Percentiles rank a stretch among this genome's conserved stretches.
Evolutionary conservation across 2,888 invertebrate species (phyloP).

Genomic region (Clanis bilineata): DNA sequence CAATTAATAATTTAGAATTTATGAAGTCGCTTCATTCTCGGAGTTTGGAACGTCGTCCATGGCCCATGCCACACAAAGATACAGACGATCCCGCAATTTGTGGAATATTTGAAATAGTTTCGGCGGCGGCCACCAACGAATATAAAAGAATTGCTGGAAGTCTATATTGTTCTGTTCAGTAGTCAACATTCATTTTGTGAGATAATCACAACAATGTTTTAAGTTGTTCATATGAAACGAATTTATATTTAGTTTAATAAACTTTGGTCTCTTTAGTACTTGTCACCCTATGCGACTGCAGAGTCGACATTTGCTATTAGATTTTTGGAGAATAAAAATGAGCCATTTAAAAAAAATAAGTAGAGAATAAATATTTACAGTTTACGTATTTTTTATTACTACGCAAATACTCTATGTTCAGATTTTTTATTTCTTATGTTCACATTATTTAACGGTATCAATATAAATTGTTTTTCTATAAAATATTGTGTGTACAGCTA

Average conservation of each 20-base stretch:
- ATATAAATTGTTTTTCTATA: too few relatives aligned
- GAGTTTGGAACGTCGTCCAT: slow-evolving; percentile 39
- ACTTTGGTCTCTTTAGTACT: too few relatives aligned
- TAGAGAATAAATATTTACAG: too few relatives aligned
- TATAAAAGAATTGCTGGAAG: slow-evolving; percentile 20
- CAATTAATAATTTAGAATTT: slow-evolving; percentile 12
- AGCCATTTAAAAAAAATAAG: too few relatives aligned
- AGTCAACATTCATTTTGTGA: neutral
- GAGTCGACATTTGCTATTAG: neutral
- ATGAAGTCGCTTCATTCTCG: slow-evolving; percentile 12
- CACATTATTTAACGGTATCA: too few relatives aligned
- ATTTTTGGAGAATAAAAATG: too few relatives aligned
- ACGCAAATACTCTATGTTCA: too few relatives aligned
- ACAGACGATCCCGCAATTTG: slow-evolving; percentile 72
- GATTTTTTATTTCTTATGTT: too few relatives aligned
- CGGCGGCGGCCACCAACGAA: slow-evolving; percentile 72
- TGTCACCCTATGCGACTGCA: neutral
- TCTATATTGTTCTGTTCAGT: neutral
- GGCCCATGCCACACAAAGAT: slow-evolving; percentile 47
- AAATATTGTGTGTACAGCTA: too few relatives aligned
- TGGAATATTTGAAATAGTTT: slow-evolving; percentile 73
- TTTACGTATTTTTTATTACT: too few relatives aligned
- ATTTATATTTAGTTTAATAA: neutral
- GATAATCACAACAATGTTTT: slow-evolving; percentile 1
- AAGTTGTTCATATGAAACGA: neutral